Conservation (phyloP, 2,113 vertebrate genomes). For the Agapornis roseicollis region DNA sequence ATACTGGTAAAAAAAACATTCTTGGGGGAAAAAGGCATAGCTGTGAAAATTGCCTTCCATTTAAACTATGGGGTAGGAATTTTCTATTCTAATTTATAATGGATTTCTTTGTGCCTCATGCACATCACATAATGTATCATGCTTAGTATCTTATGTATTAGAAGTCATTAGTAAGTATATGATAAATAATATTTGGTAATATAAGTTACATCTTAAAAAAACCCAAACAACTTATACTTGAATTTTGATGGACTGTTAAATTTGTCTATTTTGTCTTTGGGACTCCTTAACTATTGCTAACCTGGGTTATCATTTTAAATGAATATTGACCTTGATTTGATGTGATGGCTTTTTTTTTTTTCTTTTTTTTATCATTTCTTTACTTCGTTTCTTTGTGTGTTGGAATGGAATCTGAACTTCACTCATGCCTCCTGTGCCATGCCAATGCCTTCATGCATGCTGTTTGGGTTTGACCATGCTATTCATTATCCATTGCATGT, state of each 20-base stretch:
- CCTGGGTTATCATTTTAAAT: slow-evolving; percentile 69
- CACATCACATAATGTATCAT: not conserved
- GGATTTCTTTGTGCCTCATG: not conserved
- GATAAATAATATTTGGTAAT: not conserved
- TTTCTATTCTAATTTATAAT: not conserved
- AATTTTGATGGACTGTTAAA: not conserved
- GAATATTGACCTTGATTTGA: slow-evolving; percentile 4
- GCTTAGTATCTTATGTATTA: not conserved
- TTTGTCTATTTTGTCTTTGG: slow-evolving; percentile 8
- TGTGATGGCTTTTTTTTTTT: slow-evolving; percentile 19
- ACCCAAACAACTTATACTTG: not conserved
- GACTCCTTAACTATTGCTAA: slow-evolving; percentile 36
- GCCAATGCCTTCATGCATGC: slow-evolving; percentile 78
- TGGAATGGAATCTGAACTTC: slow-evolving; percentile 77
- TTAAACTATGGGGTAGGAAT: not conserved
- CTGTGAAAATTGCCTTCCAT: not conserved
- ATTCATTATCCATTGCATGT: slow-evolving; percentile 79
- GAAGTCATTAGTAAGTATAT: not conserved
- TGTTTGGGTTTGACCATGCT: slow-evolving; percentile 78
- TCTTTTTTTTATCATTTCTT: slow-evolving; percentile 60
- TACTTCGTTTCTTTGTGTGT: slow-evolving; percentile 72
- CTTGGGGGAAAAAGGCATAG: not conserved
- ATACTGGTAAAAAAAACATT: not conserved
- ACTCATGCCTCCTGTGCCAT: slow-evolving; percentile 71
- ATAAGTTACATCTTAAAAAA: not conserved